A percentile compares a stretch with the other conserved stretches of the same genome.
phyloP scores from a whole-genome alignment of 2,797 vertebrate species.

The Sebastes matsubarae region DNA sequence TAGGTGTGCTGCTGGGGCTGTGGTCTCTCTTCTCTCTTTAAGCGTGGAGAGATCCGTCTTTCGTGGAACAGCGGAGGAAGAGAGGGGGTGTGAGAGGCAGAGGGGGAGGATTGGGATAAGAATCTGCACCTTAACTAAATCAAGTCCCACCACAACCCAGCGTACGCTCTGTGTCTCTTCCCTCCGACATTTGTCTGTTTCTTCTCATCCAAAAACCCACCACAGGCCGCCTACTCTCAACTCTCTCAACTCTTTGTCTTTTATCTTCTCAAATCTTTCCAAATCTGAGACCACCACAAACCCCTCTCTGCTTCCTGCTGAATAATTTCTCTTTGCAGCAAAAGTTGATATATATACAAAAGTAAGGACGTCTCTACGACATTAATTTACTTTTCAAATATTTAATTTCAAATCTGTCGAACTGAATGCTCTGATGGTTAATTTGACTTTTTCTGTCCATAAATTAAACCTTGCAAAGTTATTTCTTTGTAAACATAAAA shows the following conservation, averaged over 20 bases:
- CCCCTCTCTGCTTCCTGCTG: conserved; percentile 51
- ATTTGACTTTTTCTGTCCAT: neutral
- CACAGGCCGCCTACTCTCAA: conserved; percentile 75
- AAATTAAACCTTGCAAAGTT: neutral
- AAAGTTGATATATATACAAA: neutral
- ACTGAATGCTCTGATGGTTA: no score
- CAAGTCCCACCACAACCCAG: conserved; percentile 81
- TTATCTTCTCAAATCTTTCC: conserved; percentile 64
- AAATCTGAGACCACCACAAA: conserved; percentile 84
- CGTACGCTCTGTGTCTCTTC: conserved; percentile 39
- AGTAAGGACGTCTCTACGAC: neutral
- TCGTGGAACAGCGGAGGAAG: conserved; percentile 86
- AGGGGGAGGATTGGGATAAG: conserved; percentile 72
- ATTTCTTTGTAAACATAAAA: neutral
- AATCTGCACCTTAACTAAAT: conserved; percentile 80
- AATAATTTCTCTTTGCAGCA: conserved; percentile 11
- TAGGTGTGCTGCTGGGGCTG: conserved; percentile 53
- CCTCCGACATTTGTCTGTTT: conserved; percentile 52
- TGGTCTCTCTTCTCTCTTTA: conserved; percentile 61
- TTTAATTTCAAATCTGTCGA: neutral
- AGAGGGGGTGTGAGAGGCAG: conserved; percentile 77
- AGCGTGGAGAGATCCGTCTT: conserved; percentile 85
- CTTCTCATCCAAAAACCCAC: conserved; percentile 75
- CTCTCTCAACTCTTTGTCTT: conserved; percentile 49
- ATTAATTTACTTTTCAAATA: neutral